These are phyloP conservation scores for Leucania comma DNA, from an alignment of 2,888 invertebrate genomes.

Conservation along the genomic window DNA sequence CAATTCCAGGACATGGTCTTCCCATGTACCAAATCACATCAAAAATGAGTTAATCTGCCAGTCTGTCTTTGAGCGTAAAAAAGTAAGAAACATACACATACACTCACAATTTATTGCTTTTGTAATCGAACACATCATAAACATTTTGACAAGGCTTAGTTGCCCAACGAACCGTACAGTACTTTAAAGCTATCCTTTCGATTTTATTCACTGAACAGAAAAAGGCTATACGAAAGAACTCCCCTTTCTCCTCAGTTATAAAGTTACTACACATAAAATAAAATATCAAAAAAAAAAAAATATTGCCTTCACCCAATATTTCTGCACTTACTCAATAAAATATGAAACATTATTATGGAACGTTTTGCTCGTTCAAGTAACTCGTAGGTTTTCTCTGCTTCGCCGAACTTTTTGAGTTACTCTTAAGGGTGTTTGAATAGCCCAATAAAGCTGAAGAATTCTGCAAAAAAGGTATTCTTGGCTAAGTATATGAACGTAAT, in stretches of 20 bases:
- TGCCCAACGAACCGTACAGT: no score
- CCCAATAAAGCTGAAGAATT: slow-evolving; percentile 63
- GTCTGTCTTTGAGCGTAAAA: no score
- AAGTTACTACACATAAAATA: slow-evolving; percentile 47
- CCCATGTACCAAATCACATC: no score
- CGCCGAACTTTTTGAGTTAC: slow-evolving; percentile 65
- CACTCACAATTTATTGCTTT: no score
- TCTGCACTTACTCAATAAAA: slow-evolving; percentile 64
- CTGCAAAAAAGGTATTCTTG: slow-evolving; percentile 54
- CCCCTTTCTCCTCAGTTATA: slow-evolving; percentile 25
- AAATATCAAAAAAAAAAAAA: slow-evolving; percentile 35
- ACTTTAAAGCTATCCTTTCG: not conserved
- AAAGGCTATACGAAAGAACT: not conserved
- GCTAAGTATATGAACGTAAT: slow-evolving; percentile 66
- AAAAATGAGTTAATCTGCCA: no score
- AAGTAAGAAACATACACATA: no score
- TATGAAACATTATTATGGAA: slow-evolving; percentile 61
- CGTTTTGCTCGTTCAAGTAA: slow-evolving; percentile 57
- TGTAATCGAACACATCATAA: no score
- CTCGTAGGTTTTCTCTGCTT: slow-evolving; percentile 64
- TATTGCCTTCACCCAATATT: slow-evolving; percentile 44
- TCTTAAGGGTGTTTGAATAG: slow-evolving; percentile 60
- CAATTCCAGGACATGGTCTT: no score
- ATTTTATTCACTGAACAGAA: slow-evolving; percentile 20
- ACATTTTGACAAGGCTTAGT: no score